Evolutionary conservation across 2,113 vertebrate genomes (phyloP).

Genomic region (Phylloscopus trochiloides): DNA sequence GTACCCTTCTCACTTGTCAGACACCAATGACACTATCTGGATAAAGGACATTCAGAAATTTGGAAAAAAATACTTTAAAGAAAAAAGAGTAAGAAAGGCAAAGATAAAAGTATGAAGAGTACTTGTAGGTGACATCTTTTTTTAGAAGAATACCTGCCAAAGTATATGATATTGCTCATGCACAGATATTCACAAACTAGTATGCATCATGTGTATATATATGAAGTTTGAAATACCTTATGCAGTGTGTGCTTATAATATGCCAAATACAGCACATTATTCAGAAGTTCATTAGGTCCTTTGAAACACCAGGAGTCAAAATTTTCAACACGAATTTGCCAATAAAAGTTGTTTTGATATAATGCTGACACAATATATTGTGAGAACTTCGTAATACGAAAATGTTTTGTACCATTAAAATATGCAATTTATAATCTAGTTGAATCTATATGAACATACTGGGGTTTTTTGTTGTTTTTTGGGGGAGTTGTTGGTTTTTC

Average conservation of each 20-base stretch:
- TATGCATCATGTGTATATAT: not conserved
- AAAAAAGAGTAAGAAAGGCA: not conserved
- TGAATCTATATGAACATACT: not conserved
- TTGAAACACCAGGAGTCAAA: not conserved
- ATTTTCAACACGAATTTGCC: not conserved
- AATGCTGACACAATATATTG: not conserved
- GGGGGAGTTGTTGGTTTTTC: too few relatives aligned
- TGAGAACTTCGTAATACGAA: not conserved
- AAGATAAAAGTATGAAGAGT: not conserved
- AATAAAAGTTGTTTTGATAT: not conserved
- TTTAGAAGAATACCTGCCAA: not conserved
- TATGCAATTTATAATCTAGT: not conserved
- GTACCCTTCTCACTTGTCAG: not conserved
- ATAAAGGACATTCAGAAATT: not conserved
- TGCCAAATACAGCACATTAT: not conserved
- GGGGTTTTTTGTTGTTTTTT: too few relatives aligned
- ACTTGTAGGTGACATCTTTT: not conserved
- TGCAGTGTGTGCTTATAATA: not conserved
- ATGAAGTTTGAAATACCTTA: not conserved
- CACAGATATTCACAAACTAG: not conserved
- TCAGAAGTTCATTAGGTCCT: not conserved
- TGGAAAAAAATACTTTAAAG: not conserved
- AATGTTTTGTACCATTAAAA: not conserved
- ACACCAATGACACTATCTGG: not conserved
- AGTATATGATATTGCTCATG: not conserved